Evolutionary conservation across 2,888 invertebrate species (phyloP).

Genomic region (Ormia ochracea): DNA sequence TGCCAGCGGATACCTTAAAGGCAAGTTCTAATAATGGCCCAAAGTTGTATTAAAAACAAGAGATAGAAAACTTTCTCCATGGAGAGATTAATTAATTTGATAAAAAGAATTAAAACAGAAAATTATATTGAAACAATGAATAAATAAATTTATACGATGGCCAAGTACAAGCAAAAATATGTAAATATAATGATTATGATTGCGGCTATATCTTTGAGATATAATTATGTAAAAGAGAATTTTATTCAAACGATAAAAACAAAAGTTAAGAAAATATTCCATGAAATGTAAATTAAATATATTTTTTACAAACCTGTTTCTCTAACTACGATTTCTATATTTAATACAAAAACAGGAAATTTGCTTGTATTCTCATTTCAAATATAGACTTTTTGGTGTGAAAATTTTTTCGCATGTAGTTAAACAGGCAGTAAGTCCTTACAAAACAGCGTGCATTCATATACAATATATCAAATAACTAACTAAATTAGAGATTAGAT

Average conservation of each 20-base stretch:
- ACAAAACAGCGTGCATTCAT: constrained; percentile 49
- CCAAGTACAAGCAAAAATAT: constrained; percentile 6
- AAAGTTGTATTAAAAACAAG: constrained; percentile 48
- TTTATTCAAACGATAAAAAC: constrained; percentile 1
- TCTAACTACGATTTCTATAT: too few species aligned
- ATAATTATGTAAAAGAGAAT: constrained; percentile 11
- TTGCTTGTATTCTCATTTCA: too few species aligned
- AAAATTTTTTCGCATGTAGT: too few species aligned
- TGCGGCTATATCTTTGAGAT: neutral
- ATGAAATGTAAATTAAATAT: neutral
- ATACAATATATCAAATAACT: neutral
- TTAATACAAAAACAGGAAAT: too few species aligned
- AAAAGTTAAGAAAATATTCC: neutral
- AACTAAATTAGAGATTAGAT: constrained; percentile 21
- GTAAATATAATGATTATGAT: constrained; percentile 2
- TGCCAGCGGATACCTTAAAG: too few species aligned
- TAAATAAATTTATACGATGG: neutral
- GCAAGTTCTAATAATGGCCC: too few species aligned
- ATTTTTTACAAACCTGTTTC: too few species aligned
- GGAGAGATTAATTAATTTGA: neutral
- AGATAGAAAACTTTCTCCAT: neutral
- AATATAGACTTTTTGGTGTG: too few species aligned
- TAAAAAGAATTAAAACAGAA: constrained; percentile 25
- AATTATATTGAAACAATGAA: constrained; percentile 1
- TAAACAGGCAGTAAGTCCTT: too few species aligned